Percentiles rank a stretch among this genome's conserved stretches.
Conservation (phyloP, 2,888 invertebrate species). For the Hemicrepidius hirtus region DNA sequence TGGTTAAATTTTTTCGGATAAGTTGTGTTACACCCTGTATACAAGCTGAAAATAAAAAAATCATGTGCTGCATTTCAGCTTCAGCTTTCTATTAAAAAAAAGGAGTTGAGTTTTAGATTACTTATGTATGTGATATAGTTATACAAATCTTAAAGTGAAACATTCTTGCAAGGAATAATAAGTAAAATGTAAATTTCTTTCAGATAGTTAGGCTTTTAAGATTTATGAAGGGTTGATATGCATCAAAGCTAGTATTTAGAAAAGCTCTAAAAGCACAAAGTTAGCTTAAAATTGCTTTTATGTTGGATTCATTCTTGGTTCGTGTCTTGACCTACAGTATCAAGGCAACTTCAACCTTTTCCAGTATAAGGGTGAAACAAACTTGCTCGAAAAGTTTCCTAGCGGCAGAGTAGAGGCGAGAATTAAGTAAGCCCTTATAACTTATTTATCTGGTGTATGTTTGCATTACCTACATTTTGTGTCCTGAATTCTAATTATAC, state of each 20-base stretch:
- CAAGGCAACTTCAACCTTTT: conserved; percentile 32
- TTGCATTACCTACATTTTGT: conserved; percentile 33
- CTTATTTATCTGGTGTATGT: conserved; percentile 33
- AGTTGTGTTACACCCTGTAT: no score
- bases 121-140: no score
- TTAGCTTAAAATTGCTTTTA: conserved; percentile 17
- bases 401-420: conserved; percentile 23
- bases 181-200: conserved; percentile 30
- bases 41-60: no score
- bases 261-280: conserved; percentile 22
- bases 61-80: no score
- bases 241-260: conserved; percentile 29
- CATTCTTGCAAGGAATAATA: conserved; percentile 26
- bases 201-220: conserved; percentile 8
- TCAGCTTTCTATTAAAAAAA: no score
- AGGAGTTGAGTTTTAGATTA: no score
- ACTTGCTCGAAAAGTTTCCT: conserved; percentile 39
- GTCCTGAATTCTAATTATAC: conserved; percentile 21
- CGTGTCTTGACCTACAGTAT: conserved; percentile 31
- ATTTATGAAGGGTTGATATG: conserved; percentile 33
- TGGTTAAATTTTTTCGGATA: no score
- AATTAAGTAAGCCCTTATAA: conserved; percentile 36
- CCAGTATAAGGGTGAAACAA: conserved; percentile 26
- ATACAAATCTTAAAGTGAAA: no score
- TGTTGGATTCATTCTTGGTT: conserved; percentile 19